Evolutionary conservation across 2,113 vertebrate genomes (phyloP), one percentile per base, ranked within the genome.

Genomic region (Clarias macrocephalus): DNA sequence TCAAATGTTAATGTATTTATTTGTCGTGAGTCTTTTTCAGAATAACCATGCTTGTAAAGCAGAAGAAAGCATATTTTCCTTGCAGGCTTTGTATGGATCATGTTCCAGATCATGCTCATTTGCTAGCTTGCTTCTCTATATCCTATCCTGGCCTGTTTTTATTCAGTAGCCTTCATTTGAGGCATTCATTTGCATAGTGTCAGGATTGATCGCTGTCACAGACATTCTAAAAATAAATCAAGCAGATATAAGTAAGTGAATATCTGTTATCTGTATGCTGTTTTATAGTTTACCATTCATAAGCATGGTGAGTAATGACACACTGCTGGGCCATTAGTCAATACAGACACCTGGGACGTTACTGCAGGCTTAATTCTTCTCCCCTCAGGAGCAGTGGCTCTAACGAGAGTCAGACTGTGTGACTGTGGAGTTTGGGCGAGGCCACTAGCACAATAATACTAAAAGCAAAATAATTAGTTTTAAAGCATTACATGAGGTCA

Each of bases 321-420:
- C 28, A 86, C 72, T 30, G 70, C 6, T 77, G 54, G 73, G 37
- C 81, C 87, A 88, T 88, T 88, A 88, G 82, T 79, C 89, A 84
- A 52, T 84, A 54, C 73, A 77, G 84, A 84, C 86, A 88, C 86
- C 62, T 85, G 88, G 72, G 86, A 82, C 10, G 18, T 75, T 85
- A 80, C 48, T 70, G 79, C 54, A 19, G 57, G 77, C 82, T 87
- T 89, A 73, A 82, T 52, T 25, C 19, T 48, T 37, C 76, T 62
- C 57, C 25, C 48, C 56, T 37, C 30, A 52, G 62, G 75, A 73
- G 19, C 33, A 63, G 54, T n/a, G 77, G 28, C 84, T 79, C 18
- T 54, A 25, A 85, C 77, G 57, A 75, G 23, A 42, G 84, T 84
- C 66, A 88, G 5, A 37, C 48, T 19, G 33, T 12, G 42, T 56